Evolutionary conservation across 2,888 invertebrate genomes (phyloP).

Genomic region (Pollenia labialis): DNA sequence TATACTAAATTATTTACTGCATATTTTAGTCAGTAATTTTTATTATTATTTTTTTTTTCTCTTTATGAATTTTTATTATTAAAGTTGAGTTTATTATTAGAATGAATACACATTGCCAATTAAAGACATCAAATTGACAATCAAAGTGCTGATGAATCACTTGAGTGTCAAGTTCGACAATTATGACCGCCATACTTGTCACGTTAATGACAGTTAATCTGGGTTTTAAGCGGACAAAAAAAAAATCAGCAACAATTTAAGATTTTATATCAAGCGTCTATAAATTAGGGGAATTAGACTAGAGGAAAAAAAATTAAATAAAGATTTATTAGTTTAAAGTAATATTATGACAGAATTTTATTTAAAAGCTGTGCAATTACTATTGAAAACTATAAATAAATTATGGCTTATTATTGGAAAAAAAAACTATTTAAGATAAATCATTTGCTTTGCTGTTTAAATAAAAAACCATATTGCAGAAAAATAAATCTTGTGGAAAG

Average conservation of each 20-base stretch:
- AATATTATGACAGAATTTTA: slow-evolving; percentile 56
- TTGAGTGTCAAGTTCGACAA: slow-evolving; percentile 74
- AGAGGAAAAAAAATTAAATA: not conserved
- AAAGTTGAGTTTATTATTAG: slow-evolving; percentile 55
- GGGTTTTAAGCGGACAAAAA: slow-evolving; percentile 21
- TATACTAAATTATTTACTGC: slow-evolving; percentile 59
- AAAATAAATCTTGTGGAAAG: not conserved
- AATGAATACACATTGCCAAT: slow-evolving; percentile 70
- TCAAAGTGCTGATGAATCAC: slow-evolving; percentile 75
- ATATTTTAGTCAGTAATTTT: slow-evolving; percentile 58
- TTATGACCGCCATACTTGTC: slow-evolving; percentile 74
- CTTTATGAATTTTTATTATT: slow-evolving; percentile 36
- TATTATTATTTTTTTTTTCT: slow-evolving; percentile 9
- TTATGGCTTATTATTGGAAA: slow-evolving; percentile 6
- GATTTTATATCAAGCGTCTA: slow-evolving; percentile 16
- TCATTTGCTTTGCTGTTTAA: not conserved
- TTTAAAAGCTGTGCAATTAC: slow-evolving; percentile 11
- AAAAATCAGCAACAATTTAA: slow-evolving; percentile 15
- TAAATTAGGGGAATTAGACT: slow-evolving; percentile 35
- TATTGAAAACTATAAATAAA: slow-evolving; percentile 27
- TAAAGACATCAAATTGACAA: slow-evolving; percentile 71
- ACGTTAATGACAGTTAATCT: slow-evolving; percentile 72
- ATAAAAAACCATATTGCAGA: not conserved
- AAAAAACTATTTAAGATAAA: slow-evolving; percentile 1
- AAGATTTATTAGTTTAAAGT: slow-evolving; percentile 56